A percentile compares a stretch with the other conserved stretches of the same genome.
Conservation (phyloP, 2,797 vertebrate genomes). For the Morus bassanus region DNA sequence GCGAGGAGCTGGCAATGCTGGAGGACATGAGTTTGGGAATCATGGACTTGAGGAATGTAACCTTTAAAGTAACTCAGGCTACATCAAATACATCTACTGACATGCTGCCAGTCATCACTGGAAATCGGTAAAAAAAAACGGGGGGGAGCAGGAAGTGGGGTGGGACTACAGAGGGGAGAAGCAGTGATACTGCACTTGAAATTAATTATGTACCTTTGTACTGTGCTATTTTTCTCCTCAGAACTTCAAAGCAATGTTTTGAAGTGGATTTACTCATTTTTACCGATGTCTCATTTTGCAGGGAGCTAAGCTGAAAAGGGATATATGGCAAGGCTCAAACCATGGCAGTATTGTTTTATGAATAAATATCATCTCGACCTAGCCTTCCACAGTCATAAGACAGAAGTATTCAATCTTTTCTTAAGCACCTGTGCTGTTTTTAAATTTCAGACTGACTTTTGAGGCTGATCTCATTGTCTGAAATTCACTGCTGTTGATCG, state of each 20-base stretch:
- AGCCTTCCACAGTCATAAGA: background rate
- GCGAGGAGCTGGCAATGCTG: slow-evolving; percentile 96
- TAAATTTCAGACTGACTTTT: background rate
- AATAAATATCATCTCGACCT: background rate
- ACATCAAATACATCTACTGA: slow-evolving; percentile 86
- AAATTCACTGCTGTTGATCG: background rate
- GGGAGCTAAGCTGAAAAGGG: background rate
- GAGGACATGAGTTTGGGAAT: slow-evolving; percentile 98
- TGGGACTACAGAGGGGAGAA: background rate
- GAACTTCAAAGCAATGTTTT: background rate
- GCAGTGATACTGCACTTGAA: background rate
- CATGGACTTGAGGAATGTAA: slow-evolving; percentile 96
- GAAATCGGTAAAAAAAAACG: slow-evolving; percentile 80
- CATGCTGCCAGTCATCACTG: slow-evolving; percentile 97
- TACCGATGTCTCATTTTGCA: background rate
- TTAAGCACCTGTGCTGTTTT: background rate
- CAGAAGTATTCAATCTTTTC: background rate
- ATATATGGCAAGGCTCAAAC: background rate
- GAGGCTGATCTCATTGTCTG: background rate
- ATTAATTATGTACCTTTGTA: background rate
- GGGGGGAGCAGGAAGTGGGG: background rate
- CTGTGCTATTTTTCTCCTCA: background rate
- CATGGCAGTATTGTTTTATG: background rate
- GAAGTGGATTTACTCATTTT: background rate
- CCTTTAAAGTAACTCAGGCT: slow-evolving; percentile 97